Percentiles rank a stretch among this genome's conserved stretches.
Evolutionary conservation across 2,113 vertebrate species (phyloP).

Genomic region (Pungitius pungitius): DNA sequence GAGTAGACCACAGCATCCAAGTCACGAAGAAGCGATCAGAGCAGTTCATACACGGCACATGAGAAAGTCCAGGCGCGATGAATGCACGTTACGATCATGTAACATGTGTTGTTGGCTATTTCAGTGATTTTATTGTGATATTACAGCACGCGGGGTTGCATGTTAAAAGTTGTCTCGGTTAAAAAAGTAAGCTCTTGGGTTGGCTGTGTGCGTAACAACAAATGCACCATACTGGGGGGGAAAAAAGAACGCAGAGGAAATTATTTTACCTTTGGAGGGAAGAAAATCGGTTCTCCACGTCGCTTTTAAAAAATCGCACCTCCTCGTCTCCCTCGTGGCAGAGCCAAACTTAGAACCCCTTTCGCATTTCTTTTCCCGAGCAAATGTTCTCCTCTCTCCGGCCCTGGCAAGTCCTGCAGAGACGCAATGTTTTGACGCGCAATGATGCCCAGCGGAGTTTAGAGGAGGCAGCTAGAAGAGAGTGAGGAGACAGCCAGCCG

Average conservation of each 20-base stretch:
- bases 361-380: slow-evolving; percentile 55
- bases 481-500: slow-evolving; percentile 41
- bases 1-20: slow-evolving; percentile 42
- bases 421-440: slow-evolving; percentile 80
- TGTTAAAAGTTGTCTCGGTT: slow-evolving; percentile 32
- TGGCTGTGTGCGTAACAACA: slow-evolving; percentile 34
- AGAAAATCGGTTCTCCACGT: slow-evolving; percentile 69
- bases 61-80: background rate
- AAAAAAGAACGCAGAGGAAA: slow-evolving; percentile 40
- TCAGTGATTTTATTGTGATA: background rate
- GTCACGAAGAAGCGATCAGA: slow-evolving; percentile 19
- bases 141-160: background rate
- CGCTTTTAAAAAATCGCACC: slow-evolving; percentile 61
- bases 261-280: slow-evolving; percentile 77
- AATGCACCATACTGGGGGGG: slow-evolving; percentile 18
- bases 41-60: background rate
- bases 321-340: slow-evolving; percentile 55
- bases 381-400: slow-evolving; percentile 50
- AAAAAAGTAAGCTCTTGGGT: background rate
- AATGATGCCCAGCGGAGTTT: slow-evolving; percentile 70
- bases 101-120: background rate
- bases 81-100: background rate
- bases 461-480: slow-evolving; percentile 50
- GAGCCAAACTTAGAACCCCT: slow-evolving; percentile 61
- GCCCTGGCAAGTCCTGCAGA: slow-evolving; percentile 64